These are phyloP conservation scores for Aphis gossypii DNA, from an alignment of 1,140 invertebrate species.

Conservation along the genomic window DNA sequence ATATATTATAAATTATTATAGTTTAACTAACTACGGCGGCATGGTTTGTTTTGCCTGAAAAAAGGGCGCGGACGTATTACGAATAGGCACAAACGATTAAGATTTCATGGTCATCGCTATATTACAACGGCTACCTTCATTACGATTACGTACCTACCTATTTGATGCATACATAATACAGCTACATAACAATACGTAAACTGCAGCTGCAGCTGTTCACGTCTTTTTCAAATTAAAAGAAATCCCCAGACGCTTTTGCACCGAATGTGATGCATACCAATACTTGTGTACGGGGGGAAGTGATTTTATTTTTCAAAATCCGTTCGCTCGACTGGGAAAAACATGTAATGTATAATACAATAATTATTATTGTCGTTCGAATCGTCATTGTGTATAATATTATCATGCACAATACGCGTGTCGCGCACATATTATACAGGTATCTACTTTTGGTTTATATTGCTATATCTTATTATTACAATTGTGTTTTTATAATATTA, in stretches of 20 bases:
- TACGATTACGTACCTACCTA: not conserved
- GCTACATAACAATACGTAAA: not conserved
- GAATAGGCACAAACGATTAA: not conserved
- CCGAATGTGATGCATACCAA: not conserved
- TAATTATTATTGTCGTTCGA: not conserved
- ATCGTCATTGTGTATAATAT: not conserved
- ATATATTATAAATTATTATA: not conserved
- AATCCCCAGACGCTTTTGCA: not conserved
- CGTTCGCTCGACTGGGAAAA: not conserved
- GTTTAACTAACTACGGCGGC: not conserved
- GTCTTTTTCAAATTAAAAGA: not conserved
- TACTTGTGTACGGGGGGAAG: not conserved
- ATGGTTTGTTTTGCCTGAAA: not conserved
- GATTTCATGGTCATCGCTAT: conserved; percentile 28
- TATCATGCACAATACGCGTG: not conserved
- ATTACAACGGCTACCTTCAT: not conserved
- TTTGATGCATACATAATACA: not conserved
- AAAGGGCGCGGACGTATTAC: conserved; percentile 25
- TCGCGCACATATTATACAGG: not conserved
- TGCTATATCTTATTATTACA: not conserved
- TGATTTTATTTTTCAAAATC: not conserved
- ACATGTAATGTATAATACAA: not conserved
- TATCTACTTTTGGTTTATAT: not conserved
- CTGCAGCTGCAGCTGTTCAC: not conserved
- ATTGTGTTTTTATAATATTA: not conserved